Evolutionary conservation across 2,888 invertebrate genomes (phyloP), one percentile per base, ranked within the genome.

Genomic region (Synergus gifuensis): DNA sequence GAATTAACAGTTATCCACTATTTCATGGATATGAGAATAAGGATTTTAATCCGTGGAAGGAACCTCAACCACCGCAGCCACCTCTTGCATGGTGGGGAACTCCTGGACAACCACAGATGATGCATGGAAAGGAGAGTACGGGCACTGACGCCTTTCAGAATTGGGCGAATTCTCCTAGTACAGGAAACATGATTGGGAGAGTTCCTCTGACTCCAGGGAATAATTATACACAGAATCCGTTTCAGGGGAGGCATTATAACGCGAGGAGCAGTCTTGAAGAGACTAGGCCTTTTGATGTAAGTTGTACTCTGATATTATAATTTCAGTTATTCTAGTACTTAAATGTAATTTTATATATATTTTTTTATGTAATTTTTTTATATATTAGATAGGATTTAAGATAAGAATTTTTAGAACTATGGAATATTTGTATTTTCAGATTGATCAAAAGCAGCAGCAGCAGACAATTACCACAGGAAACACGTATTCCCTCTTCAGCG

Each of bases 401-500:
- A 18, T 76, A 11, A 11, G 28, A 36, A 36, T 7, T 36, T 36
- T 36, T 36, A 36, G 5, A 4, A 36, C 36, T 36, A 36, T 5
- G 36, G 5, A 36, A 36, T 5, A 36, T 18, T 79, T 77, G 62
- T 12, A 22, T 73, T 85, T 83, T 22, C 82, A 93, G 92, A 81
- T 92, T 92, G 14, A 92, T 90, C 3, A 85, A 92, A 85, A 93
- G 88, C 83, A 78, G 40, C 83, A 78, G 40, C 83, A 92, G 87
- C 76, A 93, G 91, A 36, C 73, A 54, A 49, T 73, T 22, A 79
- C 82, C 11, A 86, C 90, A 5, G 92, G 92, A 85, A 94, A 92
- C 84, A 93, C 94, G 14, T 94, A 94, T 89, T 94, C 94, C 8
- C 87, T 94, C 88, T 94, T 94, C 90, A 94, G 94, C 91, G 94